These are phyloP conservation scores for Acanthococcus lagerstroemiae DNA, from an alignment of 2,888 invertebrate species.

Conservation along the genomic window DNA sequence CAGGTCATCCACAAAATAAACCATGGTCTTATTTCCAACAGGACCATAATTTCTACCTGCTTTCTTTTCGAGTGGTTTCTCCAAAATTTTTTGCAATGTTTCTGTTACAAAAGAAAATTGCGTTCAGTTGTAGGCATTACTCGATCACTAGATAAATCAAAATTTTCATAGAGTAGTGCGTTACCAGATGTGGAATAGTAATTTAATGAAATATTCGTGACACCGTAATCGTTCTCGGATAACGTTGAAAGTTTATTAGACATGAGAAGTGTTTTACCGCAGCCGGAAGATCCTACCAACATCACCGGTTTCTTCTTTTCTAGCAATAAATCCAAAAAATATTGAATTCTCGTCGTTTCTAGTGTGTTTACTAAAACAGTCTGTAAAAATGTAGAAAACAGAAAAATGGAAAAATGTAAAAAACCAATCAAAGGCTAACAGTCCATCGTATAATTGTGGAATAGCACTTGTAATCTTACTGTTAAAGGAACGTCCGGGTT, in stretches of 20 bases:
- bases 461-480: constrained; percentile 48
- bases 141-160: not conserved
- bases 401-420: constrained; percentile 3
- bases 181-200: constrained; percentile 82
- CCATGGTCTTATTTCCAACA: constrained; percentile 80
- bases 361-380: constrained; percentile 75
- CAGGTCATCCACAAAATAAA: constrained; percentile 92
- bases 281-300: constrained; percentile 81
- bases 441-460: too few relatives aligned
- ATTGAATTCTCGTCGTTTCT: constrained; percentile 77
- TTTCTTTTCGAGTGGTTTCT: constrained; percentile 88
- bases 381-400: constrained; percentile 44
- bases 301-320: constrained; percentile 71
- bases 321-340: constrained; percentile 77
- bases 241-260: constrained; percentile 67
- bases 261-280: constrained; percentile 86
- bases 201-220: constrained; percentile 86
- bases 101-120: constrained; percentile 44
- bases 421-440: not conserved
- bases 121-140: not conserved
- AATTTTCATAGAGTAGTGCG: too few relatives aligned
- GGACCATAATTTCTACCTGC: constrained; percentile 89
- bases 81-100: constrained; percentile 76
- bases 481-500: constrained; percentile 81
- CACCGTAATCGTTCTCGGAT: constrained; percentile 59